These are phyloP conservation scores for Ammospiza maritima DNA, from an alignment of 2,797 vertebrate genomes.

Conservation along the genomic window DNA sequence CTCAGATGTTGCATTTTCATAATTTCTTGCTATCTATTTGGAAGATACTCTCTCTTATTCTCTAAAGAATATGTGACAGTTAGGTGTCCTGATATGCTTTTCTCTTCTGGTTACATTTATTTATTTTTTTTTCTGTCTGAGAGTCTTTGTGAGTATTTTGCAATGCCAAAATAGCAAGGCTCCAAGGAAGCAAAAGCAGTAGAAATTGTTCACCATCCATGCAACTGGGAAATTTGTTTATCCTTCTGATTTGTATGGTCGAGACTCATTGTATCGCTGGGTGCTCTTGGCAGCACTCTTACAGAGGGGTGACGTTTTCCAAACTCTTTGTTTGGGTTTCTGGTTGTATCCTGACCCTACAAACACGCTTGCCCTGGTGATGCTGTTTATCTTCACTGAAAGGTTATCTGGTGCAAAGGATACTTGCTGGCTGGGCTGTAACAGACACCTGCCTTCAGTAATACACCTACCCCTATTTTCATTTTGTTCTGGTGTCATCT, in stretches of 20 bases:
- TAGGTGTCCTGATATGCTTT: not conserved
- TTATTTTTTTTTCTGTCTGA: not conserved
- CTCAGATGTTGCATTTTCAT: not conserved
- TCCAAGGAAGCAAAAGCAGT: not conserved
- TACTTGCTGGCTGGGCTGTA: not conserved
- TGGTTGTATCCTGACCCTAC: not conserved
- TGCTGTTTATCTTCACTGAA: not conserved
- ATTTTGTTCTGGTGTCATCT: not conserved
- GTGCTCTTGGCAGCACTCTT: not conserved
- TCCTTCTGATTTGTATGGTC: not conserved
- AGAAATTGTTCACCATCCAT: not conserved
- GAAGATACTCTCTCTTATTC: not conserved
- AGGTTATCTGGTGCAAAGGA: not conserved
- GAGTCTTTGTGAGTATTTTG: not conserved
- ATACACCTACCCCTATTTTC: not conserved
- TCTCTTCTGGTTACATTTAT: not conserved
- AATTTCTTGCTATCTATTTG: not conserved
- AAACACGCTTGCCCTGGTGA: not conserved
- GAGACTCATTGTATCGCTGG: rapidly evolving
- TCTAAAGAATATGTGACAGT: not conserved
- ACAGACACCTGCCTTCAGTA: not conserved
- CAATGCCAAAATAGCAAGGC: not conserved
- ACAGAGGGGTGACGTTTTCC: not conserved
- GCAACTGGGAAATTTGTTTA: not conserved
- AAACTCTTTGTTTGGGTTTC: not conserved